These are phyloP conservation scores for Micronisus gabar DNA, from an alignment of 2,113 vertebrate species.

Conservation along the genomic window DNA sequence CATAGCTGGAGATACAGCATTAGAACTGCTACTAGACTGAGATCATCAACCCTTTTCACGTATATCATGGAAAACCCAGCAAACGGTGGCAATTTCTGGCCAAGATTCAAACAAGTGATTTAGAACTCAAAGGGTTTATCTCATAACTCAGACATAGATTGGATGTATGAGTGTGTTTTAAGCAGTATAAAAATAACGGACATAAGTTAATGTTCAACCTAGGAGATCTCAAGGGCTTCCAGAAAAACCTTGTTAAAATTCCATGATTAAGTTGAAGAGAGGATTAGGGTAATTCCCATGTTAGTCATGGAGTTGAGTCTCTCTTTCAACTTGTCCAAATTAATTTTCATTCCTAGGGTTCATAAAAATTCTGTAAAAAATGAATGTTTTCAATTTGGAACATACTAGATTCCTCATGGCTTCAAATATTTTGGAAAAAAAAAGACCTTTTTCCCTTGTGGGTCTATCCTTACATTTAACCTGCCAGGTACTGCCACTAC, in stretches of 20 bases:
- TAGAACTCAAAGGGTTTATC: not conserved
- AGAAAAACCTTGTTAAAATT: slow-evolving; percentile 60
- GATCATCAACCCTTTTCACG: not conserved
- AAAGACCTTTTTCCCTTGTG: not conserved
- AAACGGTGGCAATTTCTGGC: not conserved
- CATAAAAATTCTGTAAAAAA: slow-evolving; percentile 37
- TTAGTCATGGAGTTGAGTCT: slow-evolving; percentile 60
- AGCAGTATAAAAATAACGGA: slow-evolving; percentile 17
- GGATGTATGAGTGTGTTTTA: slow-evolving; percentile 2
- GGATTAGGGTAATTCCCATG: slow-evolving; percentile 57
- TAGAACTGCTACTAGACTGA: not conserved
- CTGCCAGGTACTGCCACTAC: not conserved
- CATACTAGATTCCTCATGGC: not conserved
- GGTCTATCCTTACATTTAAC: not conserved
- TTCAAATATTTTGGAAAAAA: slow-evolving; percentile 11
- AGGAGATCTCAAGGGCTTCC: slow-evolving; percentile 49
- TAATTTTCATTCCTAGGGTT: slow-evolving; percentile 49
- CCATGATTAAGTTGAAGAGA: slow-evolving; percentile 44
- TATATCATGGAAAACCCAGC: not conserved
- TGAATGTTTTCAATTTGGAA: slow-evolving; percentile 32
- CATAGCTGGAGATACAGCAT: not conserved
- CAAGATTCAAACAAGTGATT: not conserved
- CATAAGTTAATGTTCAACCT: not conserved
- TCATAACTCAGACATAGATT: not conserved
- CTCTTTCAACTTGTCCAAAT: slow-evolving; percentile 63